A percentile compares a stretch with the other conserved stretches of the same genome.
Conservation (phyloP, 1,140 invertebrate species). For the Oncopeltus fasciatus region DNA sequence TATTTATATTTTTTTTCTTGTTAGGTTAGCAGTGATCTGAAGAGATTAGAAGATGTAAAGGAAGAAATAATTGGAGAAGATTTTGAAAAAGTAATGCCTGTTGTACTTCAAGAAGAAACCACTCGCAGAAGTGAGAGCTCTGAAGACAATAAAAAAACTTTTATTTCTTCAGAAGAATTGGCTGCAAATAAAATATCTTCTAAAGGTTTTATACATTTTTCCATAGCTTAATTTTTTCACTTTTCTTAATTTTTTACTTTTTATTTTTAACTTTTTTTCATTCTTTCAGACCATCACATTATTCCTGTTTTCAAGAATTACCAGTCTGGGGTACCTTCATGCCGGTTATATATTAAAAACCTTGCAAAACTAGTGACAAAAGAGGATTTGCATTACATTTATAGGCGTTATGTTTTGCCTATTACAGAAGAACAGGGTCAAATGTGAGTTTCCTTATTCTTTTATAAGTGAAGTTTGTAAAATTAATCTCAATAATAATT, state of each 20-base stretch:
- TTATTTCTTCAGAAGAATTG: conserved; percentile 51
- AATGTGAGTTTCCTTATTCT: conserved; percentile 11
- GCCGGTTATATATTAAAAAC: conserved; percentile 86
- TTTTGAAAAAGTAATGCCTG: conserved; percentile 33
- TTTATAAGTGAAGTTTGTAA: too few relatives aligned
- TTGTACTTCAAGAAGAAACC: conserved; percentile 21
- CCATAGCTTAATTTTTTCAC: not conserved
- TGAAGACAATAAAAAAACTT: conserved; percentile 20
- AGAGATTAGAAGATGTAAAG: not conserved
- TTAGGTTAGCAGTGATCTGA: conserved; percentile 7
- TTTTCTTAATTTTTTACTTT: not conserved
- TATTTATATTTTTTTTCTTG: too few relatives aligned
- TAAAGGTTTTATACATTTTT: conserved; percentile 30
- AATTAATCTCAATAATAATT: too few relatives aligned
- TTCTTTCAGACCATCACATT: conserved; percentile 50
- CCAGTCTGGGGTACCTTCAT: conserved; percentile 59
- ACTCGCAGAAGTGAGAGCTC: conserved; percentile 25
- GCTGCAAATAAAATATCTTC: conserved; percentile 49
- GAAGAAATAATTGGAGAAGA: conserved; percentile 27
- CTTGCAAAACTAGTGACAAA: conserved; percentile 62
- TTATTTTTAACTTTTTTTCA: conserved; percentile 8
- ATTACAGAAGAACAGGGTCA: conserved; percentile 33
- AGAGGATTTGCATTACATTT: conserved; percentile 65
- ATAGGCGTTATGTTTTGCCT: conserved; percentile 47
- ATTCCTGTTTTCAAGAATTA: conserved; percentile 79